phyloP scores from a whole-genome alignment of 2,888 invertebrate genomes.

The Harmothoe impar region DNA sequence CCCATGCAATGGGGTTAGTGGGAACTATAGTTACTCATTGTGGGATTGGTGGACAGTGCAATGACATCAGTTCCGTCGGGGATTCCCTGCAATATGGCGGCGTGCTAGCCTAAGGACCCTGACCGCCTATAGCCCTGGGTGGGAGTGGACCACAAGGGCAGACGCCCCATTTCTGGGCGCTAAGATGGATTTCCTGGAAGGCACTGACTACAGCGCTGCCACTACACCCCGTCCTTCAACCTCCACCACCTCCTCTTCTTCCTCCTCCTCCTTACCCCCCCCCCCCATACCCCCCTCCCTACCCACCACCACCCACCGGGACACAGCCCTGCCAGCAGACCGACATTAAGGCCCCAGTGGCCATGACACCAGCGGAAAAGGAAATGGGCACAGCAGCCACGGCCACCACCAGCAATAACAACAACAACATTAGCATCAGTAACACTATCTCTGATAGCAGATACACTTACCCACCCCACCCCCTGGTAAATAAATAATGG shows the following conservation, averaged over 20 bases:
- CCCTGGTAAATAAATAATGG: no score
- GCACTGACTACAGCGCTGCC: constrained; percentile 4
- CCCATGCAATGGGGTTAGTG: no score
- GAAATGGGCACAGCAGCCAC: neutral
- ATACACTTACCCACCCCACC: no score
- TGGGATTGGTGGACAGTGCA: no score
- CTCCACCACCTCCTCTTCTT: neutral
- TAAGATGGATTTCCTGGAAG: constrained; percentile 30
- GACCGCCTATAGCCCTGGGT: no score
- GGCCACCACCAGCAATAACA: neutral
- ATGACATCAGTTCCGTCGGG: no score
- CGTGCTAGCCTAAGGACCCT: no score
- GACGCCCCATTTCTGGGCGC: constrained; percentile 39
- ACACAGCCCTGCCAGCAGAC: neutral
- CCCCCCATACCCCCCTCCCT: neutral
- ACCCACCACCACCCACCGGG: neutral
- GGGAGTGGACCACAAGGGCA: neutral
- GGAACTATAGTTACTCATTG: no score
- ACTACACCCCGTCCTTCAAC: neutral
- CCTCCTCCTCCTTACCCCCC: neutral
- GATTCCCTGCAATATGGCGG: no score
- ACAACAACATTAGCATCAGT: neutral
- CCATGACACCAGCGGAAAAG: neutral
- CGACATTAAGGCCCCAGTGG: neutral
- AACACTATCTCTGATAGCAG: neutral